Conservation (phyloP, 2,797 vertebrate genomes). For the Tangara arthus region DNA sequence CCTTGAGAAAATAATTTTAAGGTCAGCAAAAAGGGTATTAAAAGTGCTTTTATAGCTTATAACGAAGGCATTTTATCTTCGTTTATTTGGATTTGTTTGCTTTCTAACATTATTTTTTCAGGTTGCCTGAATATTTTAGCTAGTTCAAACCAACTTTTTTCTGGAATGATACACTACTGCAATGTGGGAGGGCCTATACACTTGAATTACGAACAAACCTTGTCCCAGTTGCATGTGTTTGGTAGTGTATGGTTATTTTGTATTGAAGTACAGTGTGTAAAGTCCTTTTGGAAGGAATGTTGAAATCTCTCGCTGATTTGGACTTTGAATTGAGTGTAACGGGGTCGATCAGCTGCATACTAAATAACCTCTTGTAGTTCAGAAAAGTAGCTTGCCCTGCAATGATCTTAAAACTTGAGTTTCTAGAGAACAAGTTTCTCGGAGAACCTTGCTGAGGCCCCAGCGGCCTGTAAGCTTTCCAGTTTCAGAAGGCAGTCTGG, state of each 20-base stretch:
- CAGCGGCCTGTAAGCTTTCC: background rate
- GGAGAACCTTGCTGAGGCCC: background rate
- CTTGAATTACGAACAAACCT: background rate
- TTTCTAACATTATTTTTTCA: background rate
- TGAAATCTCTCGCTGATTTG: background rate
- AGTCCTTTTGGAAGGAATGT: background rate
- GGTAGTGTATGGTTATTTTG: background rate
- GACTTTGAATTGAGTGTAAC: background rate
- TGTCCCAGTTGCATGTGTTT: background rate
- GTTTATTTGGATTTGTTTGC: background rate
- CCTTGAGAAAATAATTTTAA: background rate
- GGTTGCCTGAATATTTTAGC: background rate
- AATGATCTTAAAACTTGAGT: background rate
- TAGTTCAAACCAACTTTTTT: background rate
- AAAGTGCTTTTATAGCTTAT: background rate
- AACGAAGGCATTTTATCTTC: background rate
- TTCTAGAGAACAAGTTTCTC: background rate
- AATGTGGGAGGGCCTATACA: background rate
- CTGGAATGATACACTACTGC: background rate
- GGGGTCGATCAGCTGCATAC: accelerated
- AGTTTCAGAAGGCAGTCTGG: accelerated
- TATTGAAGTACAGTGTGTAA: background rate
- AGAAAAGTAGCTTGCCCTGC: background rate
- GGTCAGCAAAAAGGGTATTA: background rate
- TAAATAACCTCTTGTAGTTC: background rate